These are phyloP conservation scores for Tethya wilhelma DNA, from an alignment of 37 sponge, comb jelly and placozoan species.

Conservation along the genomic window DNA sequence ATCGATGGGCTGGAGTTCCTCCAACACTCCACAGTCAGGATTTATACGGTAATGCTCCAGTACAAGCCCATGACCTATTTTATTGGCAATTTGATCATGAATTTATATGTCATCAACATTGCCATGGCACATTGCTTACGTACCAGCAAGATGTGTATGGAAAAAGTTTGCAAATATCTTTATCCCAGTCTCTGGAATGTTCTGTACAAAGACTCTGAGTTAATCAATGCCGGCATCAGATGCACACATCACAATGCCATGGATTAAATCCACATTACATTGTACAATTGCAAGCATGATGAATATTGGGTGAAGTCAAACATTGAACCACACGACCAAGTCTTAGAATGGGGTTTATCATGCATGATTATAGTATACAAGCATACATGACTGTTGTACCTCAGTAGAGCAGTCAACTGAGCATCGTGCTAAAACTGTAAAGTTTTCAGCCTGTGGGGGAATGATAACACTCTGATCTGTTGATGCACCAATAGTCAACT, in stretches of 20 bases:
- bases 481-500: slow-evolving; percentile 15
- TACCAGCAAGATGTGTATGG: slow-evolving; percentile 50
- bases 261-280: too few species aligned
- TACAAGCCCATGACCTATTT: slow-evolving; percentile 27
- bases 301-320: too few species aligned
- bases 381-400: too few species aligned
- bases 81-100: too few species aligned
- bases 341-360: too few species aligned
- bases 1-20: slow-evolving; percentile 43
- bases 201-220: too few species aligned
- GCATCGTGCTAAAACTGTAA: slow-evolving; percentile 7
- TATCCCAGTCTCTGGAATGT: slow-evolving; percentile 33
- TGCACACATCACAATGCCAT: too few species aligned
- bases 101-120: background rate
- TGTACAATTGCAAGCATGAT: too few species aligned
- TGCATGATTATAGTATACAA: too few species aligned
- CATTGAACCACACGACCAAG: too few species aligned
- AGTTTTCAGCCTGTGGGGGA: slow-evolving; percentile 35
- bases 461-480: slow-evolving; percentile 16
- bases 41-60: slow-evolving; percentile 6
- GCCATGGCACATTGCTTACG: background rate
- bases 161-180: slow-evolving; percentile 37
- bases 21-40: slow-evolving; percentile 16
- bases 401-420: slow-evolving; percentile 23
- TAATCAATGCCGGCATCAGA: too few species aligned